Percentiles rank a stretch among this genome's conserved stretches.
Conservation (phyloP, 2,888 invertebrate genomes). For the Drosophila picticornis region DNA sequence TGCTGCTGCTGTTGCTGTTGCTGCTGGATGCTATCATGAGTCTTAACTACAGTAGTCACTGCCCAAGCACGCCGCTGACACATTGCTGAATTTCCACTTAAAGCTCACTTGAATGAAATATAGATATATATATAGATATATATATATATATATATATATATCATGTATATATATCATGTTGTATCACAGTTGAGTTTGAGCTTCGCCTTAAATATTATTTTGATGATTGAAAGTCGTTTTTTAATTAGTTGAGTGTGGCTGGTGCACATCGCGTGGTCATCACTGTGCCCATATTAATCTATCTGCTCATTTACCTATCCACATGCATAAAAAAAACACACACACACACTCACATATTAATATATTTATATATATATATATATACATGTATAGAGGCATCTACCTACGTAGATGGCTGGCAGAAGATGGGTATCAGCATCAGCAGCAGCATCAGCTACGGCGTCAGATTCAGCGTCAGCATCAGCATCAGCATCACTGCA, state of each 20-base stretch:
- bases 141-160: background rate
- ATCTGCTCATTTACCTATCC: constrained; percentile 2
- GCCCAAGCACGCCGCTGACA: background rate
- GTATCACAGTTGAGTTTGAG: background rate
- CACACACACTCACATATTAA: background rate
- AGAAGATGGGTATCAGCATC: constrained; percentile 7
- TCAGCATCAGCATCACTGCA: constrained; percentile 34
- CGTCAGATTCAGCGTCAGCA: constrained; percentile 5
- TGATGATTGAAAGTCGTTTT: background rate
- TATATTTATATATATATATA: too few species aligned
- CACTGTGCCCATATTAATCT: constrained; percentile 2
- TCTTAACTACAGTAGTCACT: constrained; percentile 18
- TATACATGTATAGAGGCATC: background rate
- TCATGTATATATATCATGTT: too few species aligned
- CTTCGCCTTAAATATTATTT: background rate
- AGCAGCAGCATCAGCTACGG: background rate
- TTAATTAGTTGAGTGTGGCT: background rate
- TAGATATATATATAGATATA: background rate
- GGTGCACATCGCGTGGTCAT: background rate
- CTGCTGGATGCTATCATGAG: constrained; percentile 18
- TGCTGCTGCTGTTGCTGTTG: background rate
- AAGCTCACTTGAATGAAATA: background rate
- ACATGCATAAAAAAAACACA: background rate
- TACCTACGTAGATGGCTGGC: constrained; percentile 43
- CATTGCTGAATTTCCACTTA: too few species aligned